These are phyloP conservation scores for Lysandra coridon DNA, from an alignment of 2,888 invertebrate species.

Conservation along the genomic window DNA sequence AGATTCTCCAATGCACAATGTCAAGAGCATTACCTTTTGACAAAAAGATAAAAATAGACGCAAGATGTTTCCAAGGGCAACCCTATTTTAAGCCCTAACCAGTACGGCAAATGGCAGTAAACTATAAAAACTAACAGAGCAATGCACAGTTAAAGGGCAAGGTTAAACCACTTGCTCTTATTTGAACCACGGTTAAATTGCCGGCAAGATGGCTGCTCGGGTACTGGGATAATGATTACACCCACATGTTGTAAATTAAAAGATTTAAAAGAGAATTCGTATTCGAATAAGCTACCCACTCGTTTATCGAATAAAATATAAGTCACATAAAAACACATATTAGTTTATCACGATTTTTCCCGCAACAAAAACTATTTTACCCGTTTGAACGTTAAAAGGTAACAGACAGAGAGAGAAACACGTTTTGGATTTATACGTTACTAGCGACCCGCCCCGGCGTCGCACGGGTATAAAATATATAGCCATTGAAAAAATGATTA, in stretches of 20 bases:
- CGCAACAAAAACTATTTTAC: too few relatives aligned
- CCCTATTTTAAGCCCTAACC: slow-evolving; percentile 2
- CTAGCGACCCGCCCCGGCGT: too few relatives aligned
- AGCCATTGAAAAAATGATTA: too few relatives aligned
- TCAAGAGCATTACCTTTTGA: not conserved
- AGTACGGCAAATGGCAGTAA: slow-evolving; percentile 17
- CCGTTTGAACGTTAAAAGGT: too few relatives aligned
- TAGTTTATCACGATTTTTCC: too few relatives aligned
- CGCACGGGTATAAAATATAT: too few relatives aligned
- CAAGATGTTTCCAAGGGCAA: slow-evolving; percentile 13
- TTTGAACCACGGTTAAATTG: slow-evolving; percentile 7
- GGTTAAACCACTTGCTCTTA: not conserved
- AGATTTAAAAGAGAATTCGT: not conserved
- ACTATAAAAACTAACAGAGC: slow-evolving; percentile 27
- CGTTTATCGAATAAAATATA: too few relatives aligned
- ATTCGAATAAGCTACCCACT: too few relatives aligned
- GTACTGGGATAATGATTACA: not conserved
- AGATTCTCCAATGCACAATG: not conserved
- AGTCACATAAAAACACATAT: too few relatives aligned
- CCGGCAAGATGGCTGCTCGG: not conserved
- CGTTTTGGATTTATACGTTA: too few relatives aligned
- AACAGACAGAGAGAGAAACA: too few relatives aligned
- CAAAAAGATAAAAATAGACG: not conserved
- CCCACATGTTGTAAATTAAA: not conserved
- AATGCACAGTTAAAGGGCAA: slow-evolving; percentile 20